Base-by-base conservation (phyloP, 2,888 invertebrate species). In the Trichacis sp. region DNA sequence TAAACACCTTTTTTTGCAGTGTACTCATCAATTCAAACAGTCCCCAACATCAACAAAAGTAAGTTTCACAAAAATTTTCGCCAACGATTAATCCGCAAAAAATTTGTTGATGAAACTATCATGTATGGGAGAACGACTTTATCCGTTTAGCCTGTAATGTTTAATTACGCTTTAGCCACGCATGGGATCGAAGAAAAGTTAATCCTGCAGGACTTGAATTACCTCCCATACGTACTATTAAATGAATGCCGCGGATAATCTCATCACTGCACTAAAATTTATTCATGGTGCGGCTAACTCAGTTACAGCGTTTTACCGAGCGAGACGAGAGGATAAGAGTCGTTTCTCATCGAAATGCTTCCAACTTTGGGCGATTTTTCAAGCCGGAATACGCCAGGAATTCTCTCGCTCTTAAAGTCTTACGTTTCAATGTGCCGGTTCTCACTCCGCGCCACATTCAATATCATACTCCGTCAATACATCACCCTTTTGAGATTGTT, bases 251-350 rank as follows among this genome's bases (percentile, higher is more conserved):
- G 67, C 72, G 65, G 75, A 73, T 79, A 79, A 81, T 80, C 75
- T 77, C 77, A 74, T 70, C 71, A 73, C 71, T 72, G 72, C 69
- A 70, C 66, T 69, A 71, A 81, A 83, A 82, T 83, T 82, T 82
- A 82, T 83, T 82, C 82, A 83, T 82, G 80, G 79, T 76, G 71
- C 73, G 72, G 75, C 72, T 82, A 82, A 83, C 77, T 76, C 74
- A 76, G 79, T 82, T 83, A 80, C 75, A 74, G 74, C 69, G 74
- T 75, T 82, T 78, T 78, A 76, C 77, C 72, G 69, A 76, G 72
- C 73, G 74, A 70, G 71, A 73, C 69, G 62, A 54, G 60, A 63
- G 69, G 70, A 69, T 68, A 66, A 68, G 71, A 69, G 68, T 70
- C 69, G 66, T 75, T 75, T 73, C 70, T 74, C 74, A 74, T 74